Evolutionary conservation across 2,888 invertebrate species (phyloP), one percentile per base, ranked within the genome.

Genomic region (Leptopilina syphax): DNA sequence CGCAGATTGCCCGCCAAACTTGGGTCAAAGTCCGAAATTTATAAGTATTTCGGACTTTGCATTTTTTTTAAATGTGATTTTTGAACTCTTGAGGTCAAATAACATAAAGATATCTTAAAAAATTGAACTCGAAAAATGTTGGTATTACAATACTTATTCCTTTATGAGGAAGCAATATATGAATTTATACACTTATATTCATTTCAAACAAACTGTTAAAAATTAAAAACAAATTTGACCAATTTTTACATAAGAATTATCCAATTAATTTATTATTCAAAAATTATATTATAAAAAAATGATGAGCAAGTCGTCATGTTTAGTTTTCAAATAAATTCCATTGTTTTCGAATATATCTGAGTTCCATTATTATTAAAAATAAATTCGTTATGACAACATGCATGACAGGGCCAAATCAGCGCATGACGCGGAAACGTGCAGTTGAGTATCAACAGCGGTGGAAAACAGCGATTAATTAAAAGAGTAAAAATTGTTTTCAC

Each of bases 401-500:
- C 73, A 57, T 73, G 73, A 73, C 73, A 73, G 73, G 73, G 9
- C 57, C 18, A 73, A 73, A 73, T 73, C 54, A 73, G 57, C 57
- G 73, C 73, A 73, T 73, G 34, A 82, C 76, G 81, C 82, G 79
- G 50, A 79, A 81, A 76, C 82, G 81, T 80, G 81, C 79, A 84
- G 84, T 73, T 54, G 57, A 73, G 27, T 82, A 79, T 76, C 82
- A 78, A 83, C 80, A 80, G 83, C 80, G 65, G 85, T 85, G 84
- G 85, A 84, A 84, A 87, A 84, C 86, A 88, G 85, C 89, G 89
- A 91, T 91, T 91, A 91, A 91, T 91, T 91, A 91, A 91, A 91
- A 90, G 90, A 90, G 89, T 89, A 91, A 91, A 91, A 91, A 90
- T 90, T 91, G 91, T 91, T 91, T 91, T 90, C 91, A 90, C 89